A percentile compares a stretch with the other conserved stretches of the same genome.
Conservation (phyloP, 2,797 vertebrate genomes). For the Pseudocheirus occidentalis region DNA sequence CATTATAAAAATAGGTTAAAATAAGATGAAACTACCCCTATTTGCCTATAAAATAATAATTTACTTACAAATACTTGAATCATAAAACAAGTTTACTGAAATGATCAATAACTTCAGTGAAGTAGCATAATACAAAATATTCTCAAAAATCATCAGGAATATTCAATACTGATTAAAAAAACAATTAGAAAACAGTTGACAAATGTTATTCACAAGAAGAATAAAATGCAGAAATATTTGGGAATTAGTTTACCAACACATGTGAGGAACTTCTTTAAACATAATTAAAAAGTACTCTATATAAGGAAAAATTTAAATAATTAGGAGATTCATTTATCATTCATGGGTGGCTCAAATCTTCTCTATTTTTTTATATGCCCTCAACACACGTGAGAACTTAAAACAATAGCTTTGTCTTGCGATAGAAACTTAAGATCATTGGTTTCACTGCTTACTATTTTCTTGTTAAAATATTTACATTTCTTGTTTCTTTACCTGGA, state of each 20-base stretch:
- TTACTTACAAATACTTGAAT: not conserved
- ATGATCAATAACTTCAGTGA: not conserved
- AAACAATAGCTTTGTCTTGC: not conserved
- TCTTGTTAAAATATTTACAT: not conserved
- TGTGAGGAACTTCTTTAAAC: not conserved
- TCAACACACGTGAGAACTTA: not conserved
- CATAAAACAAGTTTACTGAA: not conserved
- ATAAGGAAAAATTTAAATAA: not conserved
- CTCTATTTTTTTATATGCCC: not conserved
- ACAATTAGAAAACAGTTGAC: not conserved
- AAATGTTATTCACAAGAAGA: not conserved
- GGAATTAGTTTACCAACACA: not conserved
- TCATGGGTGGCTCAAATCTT: not conserved
- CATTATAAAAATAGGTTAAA: not conserved
- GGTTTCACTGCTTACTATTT: not conserved
- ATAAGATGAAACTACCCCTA: not conserved
- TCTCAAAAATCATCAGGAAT: not conserved
- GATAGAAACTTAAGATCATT: not conserved
- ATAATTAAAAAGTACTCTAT: not conserved
- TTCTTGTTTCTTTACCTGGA: not conserved
- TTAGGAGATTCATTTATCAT: not conserved
- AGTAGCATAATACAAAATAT: not conserved
- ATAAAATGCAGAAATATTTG: not conserved
- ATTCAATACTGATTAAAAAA: too few species aligned
- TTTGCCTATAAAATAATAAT: not conserved